These are phyloP conservation scores for Heliconius erato DNA, from an alignment of 2,888 invertebrate species.

Conservation along the genomic window DNA sequence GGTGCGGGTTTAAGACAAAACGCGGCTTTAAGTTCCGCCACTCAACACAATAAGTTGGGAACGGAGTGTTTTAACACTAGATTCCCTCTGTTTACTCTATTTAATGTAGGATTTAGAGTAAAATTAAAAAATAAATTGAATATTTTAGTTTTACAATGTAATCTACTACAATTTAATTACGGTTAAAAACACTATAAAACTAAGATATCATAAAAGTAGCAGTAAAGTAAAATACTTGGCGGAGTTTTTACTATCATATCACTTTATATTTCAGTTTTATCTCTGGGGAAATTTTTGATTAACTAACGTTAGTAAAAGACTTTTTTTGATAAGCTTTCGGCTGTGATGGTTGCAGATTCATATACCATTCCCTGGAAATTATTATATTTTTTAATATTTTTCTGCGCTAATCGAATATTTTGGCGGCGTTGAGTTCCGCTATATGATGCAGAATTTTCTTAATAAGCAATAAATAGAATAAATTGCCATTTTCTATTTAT, in stretches of 20 bases:
- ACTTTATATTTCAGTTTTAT: conserved; percentile 21
- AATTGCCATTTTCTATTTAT: too few relatives aligned
- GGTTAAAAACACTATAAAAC: conserved; percentile 30
- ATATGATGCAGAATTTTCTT: too few relatives aligned
- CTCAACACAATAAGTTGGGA: background rate
- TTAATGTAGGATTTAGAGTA: background rate
- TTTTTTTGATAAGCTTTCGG: background rate
- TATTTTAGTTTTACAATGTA: background rate
- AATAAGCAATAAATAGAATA: background rate
- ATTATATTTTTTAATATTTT: background rate
- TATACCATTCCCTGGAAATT: background rate
- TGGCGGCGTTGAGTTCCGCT: background rate
- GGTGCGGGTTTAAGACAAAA: too few relatives aligned
- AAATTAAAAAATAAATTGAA: background rate
- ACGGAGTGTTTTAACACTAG: background rate
- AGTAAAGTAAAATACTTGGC: conserved; percentile 23
- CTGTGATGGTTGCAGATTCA: too few relatives aligned
- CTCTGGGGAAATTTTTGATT: conserved; percentile 15
- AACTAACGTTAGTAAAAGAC: background rate
- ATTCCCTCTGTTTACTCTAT: background rate
- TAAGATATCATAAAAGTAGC: conserved; percentile 23
- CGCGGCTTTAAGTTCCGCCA: background rate
- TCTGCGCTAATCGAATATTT: background rate
- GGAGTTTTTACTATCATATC: conserved; percentile 25
- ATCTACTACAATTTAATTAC: conserved; percentile 22